Evolutionary conservation across 2,113 vertebrate species (phyloP).

Genomic region (Pavo muticus): DNA sequence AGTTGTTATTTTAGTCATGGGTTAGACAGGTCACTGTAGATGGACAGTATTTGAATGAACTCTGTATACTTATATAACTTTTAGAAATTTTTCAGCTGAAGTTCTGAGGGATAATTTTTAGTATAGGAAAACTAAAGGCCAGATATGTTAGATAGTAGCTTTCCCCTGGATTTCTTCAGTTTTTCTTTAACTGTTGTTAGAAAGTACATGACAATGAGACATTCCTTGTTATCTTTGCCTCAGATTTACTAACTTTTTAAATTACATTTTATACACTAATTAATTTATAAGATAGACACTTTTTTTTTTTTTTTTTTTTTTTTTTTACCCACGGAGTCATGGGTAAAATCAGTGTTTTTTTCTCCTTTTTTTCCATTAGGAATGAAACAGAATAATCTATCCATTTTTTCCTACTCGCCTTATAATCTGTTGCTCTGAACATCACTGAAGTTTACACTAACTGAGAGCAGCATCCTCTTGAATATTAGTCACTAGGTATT

Average conservation of each 20-base stretch:
- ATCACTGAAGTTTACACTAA: background rate
- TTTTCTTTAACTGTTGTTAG: background rate
- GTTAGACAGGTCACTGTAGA: background rate
- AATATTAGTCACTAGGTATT: background rate
- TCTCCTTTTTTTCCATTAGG: background rate
- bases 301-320: background rate
- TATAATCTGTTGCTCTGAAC: background rate
- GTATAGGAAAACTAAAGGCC: background rate
- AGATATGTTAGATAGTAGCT: background rate
- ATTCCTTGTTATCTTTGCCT: background rate
- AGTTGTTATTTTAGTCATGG: background rate
- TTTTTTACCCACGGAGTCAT: background rate
- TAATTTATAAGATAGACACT: background rate
- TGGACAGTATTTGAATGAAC: background rate
- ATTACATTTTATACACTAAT: background rate
- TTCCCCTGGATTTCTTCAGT: background rate
- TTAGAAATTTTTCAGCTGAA: background rate
- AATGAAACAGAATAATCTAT: background rate
- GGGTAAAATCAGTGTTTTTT: background rate
- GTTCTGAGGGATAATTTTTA: background rate
- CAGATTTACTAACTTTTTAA: background rate
- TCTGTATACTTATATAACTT: background rate
- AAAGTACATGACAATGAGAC: background rate
- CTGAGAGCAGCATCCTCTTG: background rate
- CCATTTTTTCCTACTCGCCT: background rate